Percentiles rank a stretch among this genome's conserved stretches.
Evolutionary conservation across 2,888 invertebrate species (phyloP).

Genomic region (Aricia artaxerxes): DNA sequence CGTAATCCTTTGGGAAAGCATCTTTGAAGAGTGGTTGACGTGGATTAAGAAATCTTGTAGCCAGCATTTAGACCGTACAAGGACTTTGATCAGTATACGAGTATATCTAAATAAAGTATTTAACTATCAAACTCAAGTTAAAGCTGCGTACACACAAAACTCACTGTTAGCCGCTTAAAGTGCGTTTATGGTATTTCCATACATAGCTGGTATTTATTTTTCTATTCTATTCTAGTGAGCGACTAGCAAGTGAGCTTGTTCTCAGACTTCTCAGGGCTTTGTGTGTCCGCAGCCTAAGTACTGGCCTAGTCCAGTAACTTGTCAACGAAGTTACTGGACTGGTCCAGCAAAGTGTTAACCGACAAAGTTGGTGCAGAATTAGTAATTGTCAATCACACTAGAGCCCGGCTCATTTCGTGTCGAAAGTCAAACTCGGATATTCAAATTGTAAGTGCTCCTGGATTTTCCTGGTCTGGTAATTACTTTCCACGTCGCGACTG

Average conservation of each 20-base stretch:
- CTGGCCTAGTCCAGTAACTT: neutral
- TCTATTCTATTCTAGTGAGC: too few relatives aligned
- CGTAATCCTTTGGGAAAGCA: neutral
- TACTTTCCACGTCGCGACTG: neutral
- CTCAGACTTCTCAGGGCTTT: too few relatives aligned
- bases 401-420: neutral
- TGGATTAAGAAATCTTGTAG: conserved; percentile 6
- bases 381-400: conserved; percentile 14
- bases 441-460: conserved; percentile 16
- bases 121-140: neutral
- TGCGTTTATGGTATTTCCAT: too few relatives aligned
- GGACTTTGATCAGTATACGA: neutral
- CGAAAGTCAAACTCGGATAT: conserved; percentile 15
- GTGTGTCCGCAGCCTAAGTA: neutral
- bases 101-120: neutral
- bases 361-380: neutral
- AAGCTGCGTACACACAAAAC: neutral
- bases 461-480: neutral
- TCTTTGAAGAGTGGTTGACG: neutral
- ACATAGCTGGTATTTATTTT: too few relatives aligned
- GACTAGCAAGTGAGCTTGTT: too few relatives aligned
- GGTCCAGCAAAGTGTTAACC: conserved; percentile 3
- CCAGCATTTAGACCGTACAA: neutral
- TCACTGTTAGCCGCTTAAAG: too few relatives aligned
- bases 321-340: neutral